Percentiles rank a stretch among this genome's conserved stretches.
Conservation (phyloP, 1,140 invertebrate species). For the Drosophila burlai region DNA sequence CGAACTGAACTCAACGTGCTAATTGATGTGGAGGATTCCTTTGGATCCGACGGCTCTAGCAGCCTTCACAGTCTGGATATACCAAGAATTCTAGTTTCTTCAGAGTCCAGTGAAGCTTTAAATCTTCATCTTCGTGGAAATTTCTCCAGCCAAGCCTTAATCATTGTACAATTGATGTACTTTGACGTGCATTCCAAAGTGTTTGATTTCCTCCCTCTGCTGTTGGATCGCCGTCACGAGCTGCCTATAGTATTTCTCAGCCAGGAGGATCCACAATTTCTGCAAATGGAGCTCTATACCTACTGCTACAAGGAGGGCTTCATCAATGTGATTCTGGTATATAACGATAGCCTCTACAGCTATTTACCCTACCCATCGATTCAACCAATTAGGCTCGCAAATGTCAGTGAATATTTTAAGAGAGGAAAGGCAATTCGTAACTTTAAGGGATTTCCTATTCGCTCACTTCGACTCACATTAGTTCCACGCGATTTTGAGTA, state of each 20-base stretch:
- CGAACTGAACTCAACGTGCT: constrained; percentile 47
- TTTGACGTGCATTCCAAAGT: neutral
- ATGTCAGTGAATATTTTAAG: constrained; percentile 34
- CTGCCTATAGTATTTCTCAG: constrained; percentile 49
- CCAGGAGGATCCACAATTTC: neutral
- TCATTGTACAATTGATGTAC: constrained; percentile 27
- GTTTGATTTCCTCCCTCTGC: constrained; percentile 3
- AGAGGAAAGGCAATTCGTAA: constrained; percentile 7
- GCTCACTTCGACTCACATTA: neutral
- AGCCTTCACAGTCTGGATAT: constrained; percentile 2
- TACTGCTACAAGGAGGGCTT: constrained; percentile 58
- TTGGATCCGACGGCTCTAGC: neutral
- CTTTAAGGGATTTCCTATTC: constrained; percentile 15
- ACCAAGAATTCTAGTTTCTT: constrained; percentile 27
- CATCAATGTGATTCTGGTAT: constrained; percentile 44
- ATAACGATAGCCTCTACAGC: constrained; percentile 20
- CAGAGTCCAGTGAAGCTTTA: neutral
- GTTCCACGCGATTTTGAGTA: constrained; percentile 42
- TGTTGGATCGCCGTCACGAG: constrained; percentile 40
- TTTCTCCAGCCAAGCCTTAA: constrained; percentile 29
- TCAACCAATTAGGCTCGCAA: neutral
- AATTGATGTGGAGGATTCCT: constrained; percentile 20
- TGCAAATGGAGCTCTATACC: constrained; percentile 21
- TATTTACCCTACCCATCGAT: constrained; percentile 56
- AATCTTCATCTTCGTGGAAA: constrained; percentile 30